Percentiles rank a stretch among this genome's conserved stretches.
These are phyloP conservation scores for Drosophila pseudotalamancana DNA, from an alignment of 2,888 invertebrate species.

Conservation along the genomic window DNA sequence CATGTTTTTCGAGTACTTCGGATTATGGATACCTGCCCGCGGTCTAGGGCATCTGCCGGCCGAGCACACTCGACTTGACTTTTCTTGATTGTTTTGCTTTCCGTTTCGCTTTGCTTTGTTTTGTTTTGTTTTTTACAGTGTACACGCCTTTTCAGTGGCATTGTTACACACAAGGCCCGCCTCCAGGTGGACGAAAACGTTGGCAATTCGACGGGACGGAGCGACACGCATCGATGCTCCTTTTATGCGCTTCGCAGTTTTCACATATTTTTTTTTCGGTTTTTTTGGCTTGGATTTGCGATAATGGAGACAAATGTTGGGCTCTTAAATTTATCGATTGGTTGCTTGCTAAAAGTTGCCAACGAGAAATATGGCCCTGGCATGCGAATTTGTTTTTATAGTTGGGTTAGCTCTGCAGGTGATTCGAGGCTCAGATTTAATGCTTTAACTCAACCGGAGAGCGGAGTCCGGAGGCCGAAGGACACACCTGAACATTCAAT, in stretches of 20 bases:
- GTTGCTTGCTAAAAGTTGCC: conserved; percentile 58
- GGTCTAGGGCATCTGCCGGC: too few species aligned
- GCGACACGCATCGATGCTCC: conserved; percentile 73
- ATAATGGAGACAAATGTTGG: conserved; percentile 79
- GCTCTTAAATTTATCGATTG: conserved; percentile 79
- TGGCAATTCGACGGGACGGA: conserved; percentile 51
- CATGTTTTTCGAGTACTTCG: too few species aligned
- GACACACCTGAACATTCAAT: conserved; percentile 69
- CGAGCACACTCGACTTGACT: too few species aligned
- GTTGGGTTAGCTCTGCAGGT: conserved; percentile 7
- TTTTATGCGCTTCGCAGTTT: conserved; percentile 73
- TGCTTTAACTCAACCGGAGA: conserved; percentile 49
- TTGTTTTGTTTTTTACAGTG: conserved; percentile 23
- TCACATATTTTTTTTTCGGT: conserved; percentile 33
- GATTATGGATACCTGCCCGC: too few species aligned
- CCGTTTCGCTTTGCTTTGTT: background rate
- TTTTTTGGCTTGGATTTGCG: conserved; percentile 67
- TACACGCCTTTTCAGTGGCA: conserved; percentile 69
- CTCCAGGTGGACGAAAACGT: conserved; percentile 37
- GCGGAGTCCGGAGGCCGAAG: too few species aligned
- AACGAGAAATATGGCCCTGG: conserved; percentile 59
- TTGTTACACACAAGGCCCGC: conserved; percentile 37
- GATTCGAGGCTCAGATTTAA: conserved; percentile 20
- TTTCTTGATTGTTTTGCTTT: conserved; percentile 22
- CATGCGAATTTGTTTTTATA: conserved; percentile 65